A percentile compares a stretch with the other conserved stretches of the same genome.
phyloP scores from a whole-genome alignment of 2,888 invertebrate genomes.

The Scaptomyza cyrtandrae region DNA sequence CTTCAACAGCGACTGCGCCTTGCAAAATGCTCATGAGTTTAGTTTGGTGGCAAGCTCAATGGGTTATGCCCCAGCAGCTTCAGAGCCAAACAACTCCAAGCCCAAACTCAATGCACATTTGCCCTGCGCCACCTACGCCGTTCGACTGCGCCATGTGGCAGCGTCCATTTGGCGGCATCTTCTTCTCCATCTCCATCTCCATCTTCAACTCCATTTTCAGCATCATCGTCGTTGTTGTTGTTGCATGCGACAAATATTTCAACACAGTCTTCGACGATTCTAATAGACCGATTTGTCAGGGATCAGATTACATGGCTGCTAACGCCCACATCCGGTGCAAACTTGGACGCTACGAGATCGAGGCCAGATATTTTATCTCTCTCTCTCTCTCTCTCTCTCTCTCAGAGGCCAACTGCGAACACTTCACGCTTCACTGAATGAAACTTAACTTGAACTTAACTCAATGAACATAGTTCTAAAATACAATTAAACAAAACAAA shows the following conservation, averaged over 20 bases:
- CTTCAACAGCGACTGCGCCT: constrained; percentile 17
- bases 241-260: constrained; percentile 82
- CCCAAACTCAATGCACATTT: constrained; percentile 55
- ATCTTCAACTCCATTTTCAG: constrained; percentile 28
- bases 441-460: constrained; percentile 18
- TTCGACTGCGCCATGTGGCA: constrained; percentile 38
- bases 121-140: constrained; percentile 69
- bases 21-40: constrained; percentile 20
- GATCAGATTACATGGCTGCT: constrained; percentile 82
- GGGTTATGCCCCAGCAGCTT: constrained; percentile 47
- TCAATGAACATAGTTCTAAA: constrained; percentile 59
- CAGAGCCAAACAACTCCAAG: constrained; percentile 14
- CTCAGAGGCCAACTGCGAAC: constrained; percentile 5
- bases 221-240: constrained; percentile 8
- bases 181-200: constrained; percentile 23
- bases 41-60: constrained; percentile 32
- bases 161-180: constrained; percentile 60
- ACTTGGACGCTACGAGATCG: constrained; percentile 38
- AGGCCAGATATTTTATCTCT: constrained; percentile 1
- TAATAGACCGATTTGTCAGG: constrained; percentile 84
- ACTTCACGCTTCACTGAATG: constrained; percentile 44
- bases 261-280: constrained; percentile 82
- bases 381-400: neutral
- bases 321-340: constrained; percentile 82
- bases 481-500: constrained; percentile 10